Base-by-base conservation (phyloP, 2,888 invertebrate species). In the Exocentrus adspersus region DNA sequence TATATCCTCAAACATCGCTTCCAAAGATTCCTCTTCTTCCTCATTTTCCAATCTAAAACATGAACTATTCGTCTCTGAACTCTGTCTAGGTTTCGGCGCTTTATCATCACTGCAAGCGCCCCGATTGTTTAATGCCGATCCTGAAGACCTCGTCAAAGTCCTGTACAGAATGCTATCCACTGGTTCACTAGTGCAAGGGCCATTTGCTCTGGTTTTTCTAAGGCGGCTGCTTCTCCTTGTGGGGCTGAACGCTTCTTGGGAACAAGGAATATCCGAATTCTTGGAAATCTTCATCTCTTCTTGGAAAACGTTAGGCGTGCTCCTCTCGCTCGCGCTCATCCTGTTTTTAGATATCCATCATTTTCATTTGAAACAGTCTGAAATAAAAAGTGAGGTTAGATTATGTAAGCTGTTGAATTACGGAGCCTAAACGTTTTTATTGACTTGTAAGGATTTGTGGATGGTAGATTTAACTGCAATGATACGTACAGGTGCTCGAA, bases 1-100 rank as follows among this genome's bases (percentile, higher is more conserved):
- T 24, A 41, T 64, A 30, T 62, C 56, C 20, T 42, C 61, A 50
- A 61, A 61, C 50, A 51, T 50, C 1, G 61, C n/a, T n/a, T 41
- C 32, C 12, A 53, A 59, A 41, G 59, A 54, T 20, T 54, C 50
- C 20, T 51, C 51, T 10, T 50, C 54, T 21, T 50, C 54, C 17
- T 50, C 43, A 53, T 30, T 53, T 20, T 52, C 28, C 20, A 21
- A 17, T 43, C 43, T 16, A 43, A 43, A 43, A 43, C 16, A 16
- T 43, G 28, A 28, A 54, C n/a, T 20, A 12, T 42, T 28, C 14
- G 37, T 20, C 7, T 28, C 54, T 42, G 32, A 6, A 43, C 5
- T 7, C 43, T 43, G 14, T 14, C n/a, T 14, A 5, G 17, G 14
- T 7, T 14, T 42, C 24, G 24, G 14, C 16, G 43, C 14, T 7